These are phyloP conservation scores for Tragelaphus scriptus DNA, from an alignment of 2,113 vertebrate species.

Conservation along the genomic window DNA sequence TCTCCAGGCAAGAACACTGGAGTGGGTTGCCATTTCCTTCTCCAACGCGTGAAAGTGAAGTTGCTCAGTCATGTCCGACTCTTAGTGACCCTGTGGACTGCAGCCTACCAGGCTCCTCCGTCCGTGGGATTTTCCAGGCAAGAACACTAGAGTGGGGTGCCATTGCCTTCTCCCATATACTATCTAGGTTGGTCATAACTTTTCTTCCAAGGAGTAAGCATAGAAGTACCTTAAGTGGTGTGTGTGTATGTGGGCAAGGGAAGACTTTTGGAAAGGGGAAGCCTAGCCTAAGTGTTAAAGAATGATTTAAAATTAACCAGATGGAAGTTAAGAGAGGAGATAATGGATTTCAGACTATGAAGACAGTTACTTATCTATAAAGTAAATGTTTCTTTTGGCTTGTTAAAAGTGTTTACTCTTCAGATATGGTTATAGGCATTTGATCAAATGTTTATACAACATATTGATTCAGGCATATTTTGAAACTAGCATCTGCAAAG, in stretches of 20 bases:
- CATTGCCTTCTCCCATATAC: too few relatives aligned
- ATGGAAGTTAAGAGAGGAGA: not conserved
- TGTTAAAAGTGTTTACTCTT: not conserved
- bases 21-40: too few relatives aligned
- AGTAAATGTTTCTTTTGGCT: not conserved
- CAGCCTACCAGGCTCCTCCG: too few relatives aligned
- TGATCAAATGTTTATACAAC: not conserved
- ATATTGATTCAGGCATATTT: not conserved
- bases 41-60: too few relatives aligned
- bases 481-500: not conserved
- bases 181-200: too few relatives aligned
- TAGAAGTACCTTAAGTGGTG: not conserved
- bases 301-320: not conserved
- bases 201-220: not conserved
- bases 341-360: not conserved
- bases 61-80: too few relatives aligned
- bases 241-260: not conserved
- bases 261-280: not conserved
- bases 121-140: too few relatives aligned
- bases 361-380: not conserved
- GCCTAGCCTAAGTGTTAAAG: not conserved
- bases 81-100: too few relatives aligned
- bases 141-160: too few relatives aligned
- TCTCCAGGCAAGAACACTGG: too few relatives aligned
- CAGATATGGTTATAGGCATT: not conserved